phyloP scores from a whole-genome alignment of 35 echinoderm and acorn worm species.

The Chiridota heheva region DNA sequence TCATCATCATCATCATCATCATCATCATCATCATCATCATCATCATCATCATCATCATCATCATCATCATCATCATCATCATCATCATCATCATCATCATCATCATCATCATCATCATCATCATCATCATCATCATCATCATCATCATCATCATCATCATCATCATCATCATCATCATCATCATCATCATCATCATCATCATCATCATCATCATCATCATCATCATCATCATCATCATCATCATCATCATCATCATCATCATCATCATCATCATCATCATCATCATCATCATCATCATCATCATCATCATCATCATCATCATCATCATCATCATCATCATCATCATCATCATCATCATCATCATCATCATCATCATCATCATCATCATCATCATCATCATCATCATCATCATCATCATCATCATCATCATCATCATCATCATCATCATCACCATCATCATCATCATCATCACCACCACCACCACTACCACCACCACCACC shows the following conservation, averaged over 20 bases:
- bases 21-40: constrained; percentile 4
- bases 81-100: constrained; percentile 21
- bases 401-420: constrained; percentile 7
- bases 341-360: not conserved
- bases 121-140: constrained; percentile 11
- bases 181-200: constrained; percentile 3
- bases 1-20: not conserved
- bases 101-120: constrained; percentile 1
- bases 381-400: constrained; percentile 15
- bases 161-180: constrained; percentile 1
- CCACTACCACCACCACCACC: constrained; percentile 7
- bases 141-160: not conserved
- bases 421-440: constrained; percentile 12
- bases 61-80: constrained; percentile 2
- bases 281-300: constrained; percentile 4
- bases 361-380: constrained; percentile 18
- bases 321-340: not conserved
- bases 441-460: not conserved
- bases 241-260: not conserved
- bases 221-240: constrained; percentile 10
- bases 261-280: not conserved
- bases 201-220: not conserved
- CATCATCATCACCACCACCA: constrained; percentile 3
- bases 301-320: constrained; percentile 8
- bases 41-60: constrained; percentile 19